Conservation (phyloP, 2,888 invertebrate genomes). For the Argyra leucocephala region DNA sequence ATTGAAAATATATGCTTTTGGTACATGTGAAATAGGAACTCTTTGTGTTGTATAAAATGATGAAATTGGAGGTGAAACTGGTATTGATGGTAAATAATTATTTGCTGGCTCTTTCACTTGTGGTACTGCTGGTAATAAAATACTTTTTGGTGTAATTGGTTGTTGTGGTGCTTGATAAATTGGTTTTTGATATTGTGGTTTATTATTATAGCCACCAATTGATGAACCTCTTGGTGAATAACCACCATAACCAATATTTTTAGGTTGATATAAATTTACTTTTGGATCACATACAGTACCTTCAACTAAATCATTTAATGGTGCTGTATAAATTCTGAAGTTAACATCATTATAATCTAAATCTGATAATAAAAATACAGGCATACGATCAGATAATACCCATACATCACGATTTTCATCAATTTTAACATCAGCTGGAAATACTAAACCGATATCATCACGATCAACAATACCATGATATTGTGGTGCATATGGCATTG, state of each 20-base stretch:
- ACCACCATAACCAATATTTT: constrained; percentile 22
- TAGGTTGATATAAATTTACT: constrained; percentile 32
- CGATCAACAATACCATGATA: constrained; percentile 62
- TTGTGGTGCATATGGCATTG: constrained; percentile 53
- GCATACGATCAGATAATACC: constrained; percentile 77
- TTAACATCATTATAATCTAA: constrained; percentile 68
- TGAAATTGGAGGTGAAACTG: constrained; percentile 23
- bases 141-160: constrained; percentile 10
- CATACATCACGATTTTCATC: constrained; percentile 61
- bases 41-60: constrained; percentile 21
- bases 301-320: constrained; percentile 54
- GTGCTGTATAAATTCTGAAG: constrained; percentile 64
- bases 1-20: constrained; percentile 41
- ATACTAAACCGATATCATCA: constrained; percentile 65
- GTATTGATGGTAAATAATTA: constrained; percentile 17
- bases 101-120: neutral
- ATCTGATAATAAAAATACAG: constrained; percentile 59
- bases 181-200: constrained; percentile 17
- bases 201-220: neutral
- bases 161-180: constrained; percentile 22
- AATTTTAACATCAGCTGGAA: constrained; percentile 71
- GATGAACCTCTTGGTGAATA: neutral
- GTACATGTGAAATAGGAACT: constrained; percentile 28
- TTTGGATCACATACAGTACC: constrained; percentile 60
- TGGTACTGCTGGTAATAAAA: constrained; percentile 1